Percentiles rank a stretch among this genome's conserved stretches.
These are phyloP conservation scores for Dromococcyx pavoninus DNA, from an alignment of 2,797 vertebrate genomes.

Conservation along the genomic window DNA sequence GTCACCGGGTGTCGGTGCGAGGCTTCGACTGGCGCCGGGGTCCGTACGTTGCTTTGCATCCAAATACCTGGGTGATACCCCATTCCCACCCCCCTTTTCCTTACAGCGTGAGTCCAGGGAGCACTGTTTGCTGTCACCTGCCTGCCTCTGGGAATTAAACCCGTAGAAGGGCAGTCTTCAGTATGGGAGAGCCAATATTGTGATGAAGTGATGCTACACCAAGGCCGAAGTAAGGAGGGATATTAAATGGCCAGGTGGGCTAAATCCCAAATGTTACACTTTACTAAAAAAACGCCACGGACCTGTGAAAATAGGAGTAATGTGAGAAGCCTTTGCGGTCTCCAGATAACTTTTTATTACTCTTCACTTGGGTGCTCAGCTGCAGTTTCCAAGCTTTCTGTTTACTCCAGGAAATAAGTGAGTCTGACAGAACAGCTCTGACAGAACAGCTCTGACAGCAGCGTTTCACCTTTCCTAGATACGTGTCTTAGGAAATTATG, in stretches of 20 bases:
- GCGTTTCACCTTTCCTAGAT: neutral
- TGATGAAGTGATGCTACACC: neutral
- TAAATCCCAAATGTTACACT: neutral
- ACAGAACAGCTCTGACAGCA: neutral
- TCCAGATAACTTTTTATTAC: slow-evolving; percentile 23
- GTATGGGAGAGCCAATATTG: neutral
- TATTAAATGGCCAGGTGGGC: neutral
- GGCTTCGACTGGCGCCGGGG: accelerated
- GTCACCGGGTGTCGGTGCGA: neutral
- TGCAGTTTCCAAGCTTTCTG: neutral
- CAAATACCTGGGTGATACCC: accelerated
- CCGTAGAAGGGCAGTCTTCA: neutral
- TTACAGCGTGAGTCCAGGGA: neutral
- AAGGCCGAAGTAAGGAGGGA: neutral
- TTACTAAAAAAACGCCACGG: neutral
- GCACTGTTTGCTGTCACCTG: neutral
- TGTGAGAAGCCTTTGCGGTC: neutral
- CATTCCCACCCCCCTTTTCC: accelerated
- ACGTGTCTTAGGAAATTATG: neutral
- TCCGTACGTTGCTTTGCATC: neutral
- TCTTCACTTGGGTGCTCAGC: neutral
- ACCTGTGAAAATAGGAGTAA: neutral
- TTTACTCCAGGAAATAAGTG: neutral
- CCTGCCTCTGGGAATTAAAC: neutral
- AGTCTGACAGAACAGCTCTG: neutral